These are phyloP conservation scores for Centropus bengalensis DNA, from an alignment of 2,113 vertebrate species.

Conservation along the genomic window DNA sequence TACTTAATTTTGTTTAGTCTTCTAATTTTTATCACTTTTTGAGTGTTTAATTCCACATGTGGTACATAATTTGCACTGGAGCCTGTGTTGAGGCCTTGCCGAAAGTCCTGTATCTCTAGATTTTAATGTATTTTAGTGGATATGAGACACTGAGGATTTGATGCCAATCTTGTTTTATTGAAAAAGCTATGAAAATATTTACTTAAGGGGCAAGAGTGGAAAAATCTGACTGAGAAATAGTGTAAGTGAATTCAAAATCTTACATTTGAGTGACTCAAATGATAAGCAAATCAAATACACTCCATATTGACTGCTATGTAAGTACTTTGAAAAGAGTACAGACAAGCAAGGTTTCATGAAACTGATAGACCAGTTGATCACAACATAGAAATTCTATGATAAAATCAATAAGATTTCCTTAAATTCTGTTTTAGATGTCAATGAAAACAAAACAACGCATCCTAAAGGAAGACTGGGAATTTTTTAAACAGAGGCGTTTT, in stretches of 20 bases:
- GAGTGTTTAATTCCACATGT: neutral
- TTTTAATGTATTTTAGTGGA: neutral
- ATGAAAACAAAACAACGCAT: constrained; percentile 90
- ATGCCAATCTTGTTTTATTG: neutral
- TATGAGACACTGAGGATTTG: neutral
- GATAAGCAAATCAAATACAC: neutral
- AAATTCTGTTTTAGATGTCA: constrained; percentile 82
- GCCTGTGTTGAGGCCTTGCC: neutral
- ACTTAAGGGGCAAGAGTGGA: neutral
- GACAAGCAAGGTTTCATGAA: neutral
- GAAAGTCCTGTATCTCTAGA: neutral
- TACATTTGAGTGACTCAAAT: neutral
- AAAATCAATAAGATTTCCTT: constrained; percentile 24
- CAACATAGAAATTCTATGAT: neutral
- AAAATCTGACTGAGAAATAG: neutral
- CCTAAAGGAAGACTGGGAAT: constrained; percentile 96
- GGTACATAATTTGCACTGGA: neutral
- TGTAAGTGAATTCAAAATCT: neutral
- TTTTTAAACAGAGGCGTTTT: constrained; percentile 92
- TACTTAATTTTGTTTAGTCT: neutral
- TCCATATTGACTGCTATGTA: neutral
- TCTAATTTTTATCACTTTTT: neutral
- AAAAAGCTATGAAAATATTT: neutral
- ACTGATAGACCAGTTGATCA: neutral
- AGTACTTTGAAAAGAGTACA: neutral